Percentiles rank a stretch among this genome's conserved stretches.
These are phyloP conservation scores for Epinotia demarniana DNA, from an alignment of 2,888 invertebrate species.

Conservation along the genomic window DNA sequence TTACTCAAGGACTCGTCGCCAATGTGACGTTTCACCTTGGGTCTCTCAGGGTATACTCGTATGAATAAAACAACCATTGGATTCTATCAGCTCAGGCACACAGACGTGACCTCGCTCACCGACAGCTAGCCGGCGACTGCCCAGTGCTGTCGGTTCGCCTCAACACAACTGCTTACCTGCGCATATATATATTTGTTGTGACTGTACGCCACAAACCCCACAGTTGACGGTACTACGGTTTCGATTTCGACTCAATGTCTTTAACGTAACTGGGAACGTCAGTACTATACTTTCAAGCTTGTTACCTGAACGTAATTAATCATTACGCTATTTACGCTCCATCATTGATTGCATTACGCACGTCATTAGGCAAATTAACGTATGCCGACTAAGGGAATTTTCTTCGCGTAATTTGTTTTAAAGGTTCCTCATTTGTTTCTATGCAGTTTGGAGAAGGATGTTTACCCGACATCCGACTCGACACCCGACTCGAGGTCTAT, in stretches of 20 bases:
- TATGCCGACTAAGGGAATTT: conserved; percentile 23
- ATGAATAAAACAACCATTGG: too few species aligned
- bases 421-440: conserved; percentile 10
- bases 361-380: conserved; percentile 40
- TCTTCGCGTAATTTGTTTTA: conserved; percentile 27
- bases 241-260: conserved; percentile 5
- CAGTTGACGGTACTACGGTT: background rate
- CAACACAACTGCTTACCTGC: too few species aligned
- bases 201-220: too few species aligned
- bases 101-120: too few species aligned
- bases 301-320: conserved; percentile 34
- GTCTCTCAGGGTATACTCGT: too few species aligned
- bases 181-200: too few species aligned
- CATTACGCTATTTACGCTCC: conserved; percentile 30
- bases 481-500: too few species aligned
- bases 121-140: too few species aligned
- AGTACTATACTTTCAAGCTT: conserved; percentile 3
- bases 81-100: too few species aligned
- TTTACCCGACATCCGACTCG: background rate
- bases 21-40: too few species aligned
- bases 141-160: too few species aligned
- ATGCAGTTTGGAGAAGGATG: background rate
- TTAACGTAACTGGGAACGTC: background rate
- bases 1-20: too few species aligned
- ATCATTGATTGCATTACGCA: conserved; percentile 32